Evolutionary conservation across 2,797 vertebrate species (phyloP).

Genomic region (Anomalospiza imberbis): DNA sequence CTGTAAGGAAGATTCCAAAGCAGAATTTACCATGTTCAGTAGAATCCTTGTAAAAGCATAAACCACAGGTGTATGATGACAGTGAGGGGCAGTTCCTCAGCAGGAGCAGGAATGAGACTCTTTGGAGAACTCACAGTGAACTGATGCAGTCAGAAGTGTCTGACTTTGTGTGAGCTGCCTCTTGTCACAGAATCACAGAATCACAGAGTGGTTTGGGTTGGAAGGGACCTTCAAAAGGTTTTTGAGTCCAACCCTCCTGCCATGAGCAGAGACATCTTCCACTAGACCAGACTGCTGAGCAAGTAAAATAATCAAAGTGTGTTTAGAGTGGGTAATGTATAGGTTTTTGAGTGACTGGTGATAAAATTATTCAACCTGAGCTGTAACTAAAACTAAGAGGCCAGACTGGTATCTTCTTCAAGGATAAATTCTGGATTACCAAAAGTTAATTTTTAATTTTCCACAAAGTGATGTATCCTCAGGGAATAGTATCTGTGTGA

Average conservation of each 20-base stretch:
- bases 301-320: neutral
- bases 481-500: neutral
- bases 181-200: neutral
- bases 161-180: neutral
- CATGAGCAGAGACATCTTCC: neutral
- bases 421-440: neutral
- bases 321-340: neutral
- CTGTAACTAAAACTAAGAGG: neutral
- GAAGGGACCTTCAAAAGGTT: neutral
- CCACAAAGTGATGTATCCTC: neutral
- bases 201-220: neutral
- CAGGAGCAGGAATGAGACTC: neutral
- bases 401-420: neutral
- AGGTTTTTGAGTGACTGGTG: neutral
- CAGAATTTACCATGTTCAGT: constrained; percentile 75
- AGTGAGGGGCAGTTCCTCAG: neutral
- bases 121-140: neutral
- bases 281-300: neutral
- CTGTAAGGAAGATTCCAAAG: neutral
- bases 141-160: neutral
- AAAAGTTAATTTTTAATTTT: neutral
- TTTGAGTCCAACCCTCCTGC: neutral
- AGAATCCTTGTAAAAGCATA: constrained; percentile 77
- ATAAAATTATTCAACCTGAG: neutral
- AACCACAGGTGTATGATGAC: neutral